These are phyloP conservation scores for Muraenolepis orangiensis DNA, from an alignment of 2,797 vertebrate genomes.

Conservation along the genomic window DNA sequence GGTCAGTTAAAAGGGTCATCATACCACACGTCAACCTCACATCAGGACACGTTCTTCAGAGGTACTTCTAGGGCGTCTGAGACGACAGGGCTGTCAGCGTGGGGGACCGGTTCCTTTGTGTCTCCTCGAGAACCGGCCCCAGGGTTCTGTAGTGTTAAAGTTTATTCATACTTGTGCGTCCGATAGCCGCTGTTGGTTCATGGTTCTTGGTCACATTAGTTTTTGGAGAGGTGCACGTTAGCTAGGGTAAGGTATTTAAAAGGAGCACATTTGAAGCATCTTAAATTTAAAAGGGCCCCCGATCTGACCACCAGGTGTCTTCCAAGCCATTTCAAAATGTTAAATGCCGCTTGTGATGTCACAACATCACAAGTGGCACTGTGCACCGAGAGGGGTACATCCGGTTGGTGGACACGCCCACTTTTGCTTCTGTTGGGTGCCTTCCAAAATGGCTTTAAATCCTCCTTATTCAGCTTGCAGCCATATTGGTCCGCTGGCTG, in stretches of 20 bases:
- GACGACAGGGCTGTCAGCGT: slow-evolving; percentile 11
- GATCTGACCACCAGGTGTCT: not conserved
- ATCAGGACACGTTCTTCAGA: slow-evolving; percentile 8
- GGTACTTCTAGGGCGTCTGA: slow-evolving; percentile 12
- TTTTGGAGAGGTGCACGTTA: too few species aligned
- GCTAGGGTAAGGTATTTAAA: not conserved
- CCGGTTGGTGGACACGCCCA: not conserved
- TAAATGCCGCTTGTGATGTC: too few species aligned
- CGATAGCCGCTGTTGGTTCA: too few species aligned
- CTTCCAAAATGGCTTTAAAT: not conserved
- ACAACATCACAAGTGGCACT: not conserved
- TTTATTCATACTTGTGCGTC: too few species aligned
- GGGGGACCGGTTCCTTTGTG: not conserved
- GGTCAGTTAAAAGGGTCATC: not conserved
- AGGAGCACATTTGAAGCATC: not conserved
- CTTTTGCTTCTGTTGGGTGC: not conserved
- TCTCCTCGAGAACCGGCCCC: not conserved
- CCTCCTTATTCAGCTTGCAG: not conserved
- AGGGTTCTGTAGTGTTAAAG: not conserved
- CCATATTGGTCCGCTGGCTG: not conserved
- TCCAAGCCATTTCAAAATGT: too few species aligned
- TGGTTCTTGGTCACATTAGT: too few species aligned
- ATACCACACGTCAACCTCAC: not conserved
- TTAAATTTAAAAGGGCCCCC: not conserved
- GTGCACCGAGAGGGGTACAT: not conserved